Conservation (phyloP, 2,113 vertebrate genomes). For the Microcebus jonahi region DNA sequence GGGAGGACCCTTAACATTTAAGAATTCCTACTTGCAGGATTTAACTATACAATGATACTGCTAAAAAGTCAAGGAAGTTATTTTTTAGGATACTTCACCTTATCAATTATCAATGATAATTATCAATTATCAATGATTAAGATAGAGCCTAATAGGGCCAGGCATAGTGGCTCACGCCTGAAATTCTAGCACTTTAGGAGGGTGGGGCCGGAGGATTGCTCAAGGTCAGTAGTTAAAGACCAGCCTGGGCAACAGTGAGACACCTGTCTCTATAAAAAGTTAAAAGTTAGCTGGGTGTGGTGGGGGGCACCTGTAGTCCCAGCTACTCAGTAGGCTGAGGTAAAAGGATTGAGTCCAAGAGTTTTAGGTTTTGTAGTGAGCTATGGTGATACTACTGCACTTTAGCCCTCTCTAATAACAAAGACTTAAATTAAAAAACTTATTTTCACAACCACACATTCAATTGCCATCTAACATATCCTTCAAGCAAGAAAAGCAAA, state of each 20-base stretch:
- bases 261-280: too few species aligned
- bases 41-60: not conserved
- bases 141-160: not conserved
- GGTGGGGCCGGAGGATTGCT: too few species aligned
- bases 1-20: not conserved
- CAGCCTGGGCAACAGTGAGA: too few species aligned
- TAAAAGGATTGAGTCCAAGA: too few species aligned
- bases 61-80: not conserved
- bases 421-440: conserved; percentile 27
- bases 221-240: too few species aligned
- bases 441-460: conserved; percentile 10
- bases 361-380: too few species aligned
- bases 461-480: not conserved
- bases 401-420: not conserved
- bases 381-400: too few species aligned
- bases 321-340: too few species aligned
- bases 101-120: not conserved
- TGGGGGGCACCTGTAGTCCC: too few species aligned
- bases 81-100: not conserved
- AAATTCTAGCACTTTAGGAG: too few species aligned
- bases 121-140: not conserved
- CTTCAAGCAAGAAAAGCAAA: conserved; percentile 20
- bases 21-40: not conserved
- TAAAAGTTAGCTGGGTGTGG: too few species aligned
- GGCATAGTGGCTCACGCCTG: too few species aligned